Evolutionary conservation across 1,140 invertebrate genomes (phyloP), one percentile per base, ranked within the genome.

Genomic region (Drosophila repletoides): DNA sequence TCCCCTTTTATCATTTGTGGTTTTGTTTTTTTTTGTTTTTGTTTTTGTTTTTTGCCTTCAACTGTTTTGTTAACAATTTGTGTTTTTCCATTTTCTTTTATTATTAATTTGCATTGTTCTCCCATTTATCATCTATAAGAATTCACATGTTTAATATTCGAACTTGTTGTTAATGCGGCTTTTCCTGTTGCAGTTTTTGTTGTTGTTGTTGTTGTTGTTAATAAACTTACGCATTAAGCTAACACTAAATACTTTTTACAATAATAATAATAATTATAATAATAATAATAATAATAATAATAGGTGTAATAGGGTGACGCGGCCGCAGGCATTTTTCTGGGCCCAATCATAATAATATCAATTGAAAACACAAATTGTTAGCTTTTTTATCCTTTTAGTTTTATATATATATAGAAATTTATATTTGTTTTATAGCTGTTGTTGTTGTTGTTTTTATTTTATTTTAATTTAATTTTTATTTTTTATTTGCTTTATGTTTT

Each of bases 161-260:
- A 15, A 59, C 9, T 43, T 21, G n/a, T 15, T 43, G 9, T 64
- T 34, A 36, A 38, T 12, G 14, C 46, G 31, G 19, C 55, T 59
- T 33, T 59, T 41, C 34, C 4, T 49, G 24, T 58, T 49, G 7
- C 5, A 40, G 34, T 43, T 56, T 33, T 28, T 24, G 43, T 38
- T 68, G 10, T 52, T 56, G 28, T 61, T 66, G 21, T 49, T 59
- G 33, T 49, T 74, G 38, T 52, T 63, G 60, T 59, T 84, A 72
- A 75, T 79, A 79, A 72, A 80, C 80, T 86, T 86, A 86, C 81
- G 60, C 81, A 86, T 76, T 87, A 87, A 59, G 72, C 80, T 86
- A 86, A 86, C 75, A 86, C 80, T 86, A 87, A 84, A 69, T 84
- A 86, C 75, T 84, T 84, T 84, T 86, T 84, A 84, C 80, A 84